These are phyloP conservation scores for Hydrotaea diabolus DNA, from an alignment of 2,888 invertebrate genomes.

Conservation along the genomic window DNA sequence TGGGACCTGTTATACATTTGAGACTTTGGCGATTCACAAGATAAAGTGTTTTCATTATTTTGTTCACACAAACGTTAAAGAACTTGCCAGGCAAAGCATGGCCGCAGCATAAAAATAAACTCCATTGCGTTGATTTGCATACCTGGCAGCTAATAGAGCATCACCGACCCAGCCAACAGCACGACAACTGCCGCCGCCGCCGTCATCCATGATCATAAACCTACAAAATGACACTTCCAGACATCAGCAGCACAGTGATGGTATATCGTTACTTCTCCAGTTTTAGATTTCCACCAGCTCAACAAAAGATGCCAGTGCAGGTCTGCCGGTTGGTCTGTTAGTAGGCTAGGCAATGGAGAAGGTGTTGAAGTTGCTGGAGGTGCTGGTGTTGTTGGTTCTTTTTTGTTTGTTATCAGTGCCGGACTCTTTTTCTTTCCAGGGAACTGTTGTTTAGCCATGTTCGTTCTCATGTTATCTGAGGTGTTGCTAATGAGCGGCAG, in stretches of 20 bases:
- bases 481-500: slow-evolving; percentile 59
- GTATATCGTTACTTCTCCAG: slow-evolving; percentile 4
- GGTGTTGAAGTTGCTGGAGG: neutral
- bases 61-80: neutral
- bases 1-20: neutral
- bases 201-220: slow-evolving; percentile 2
- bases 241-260: neutral
- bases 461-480: slow-evolving; percentile 56
- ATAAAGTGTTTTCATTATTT: neutral
- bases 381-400: neutral
- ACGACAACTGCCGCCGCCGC: neutral
- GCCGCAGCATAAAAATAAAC: neutral
- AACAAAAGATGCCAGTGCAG: neutral
- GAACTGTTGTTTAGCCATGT: too few relatives aligned
- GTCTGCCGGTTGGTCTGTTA: neutral
- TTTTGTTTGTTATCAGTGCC: neutral
- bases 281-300: slow-evolving; percentile 21
- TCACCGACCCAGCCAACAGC: slow-evolving; percentile 48
- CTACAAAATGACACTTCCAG: slow-evolving; percentile 46
- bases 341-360: too few relatives aligned
- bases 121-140: slow-evolving; percentile 47
- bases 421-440: neutral
- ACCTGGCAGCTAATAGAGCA: slow-evolving; percentile 62
- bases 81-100: neutral
- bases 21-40: neutral